A percentile compares a stretch with the other conserved stretches of the same genome.
phyloP scores from a whole-genome alignment of 2,113 vertebrate genomes.

The Sisor rabdophorus region DNA sequence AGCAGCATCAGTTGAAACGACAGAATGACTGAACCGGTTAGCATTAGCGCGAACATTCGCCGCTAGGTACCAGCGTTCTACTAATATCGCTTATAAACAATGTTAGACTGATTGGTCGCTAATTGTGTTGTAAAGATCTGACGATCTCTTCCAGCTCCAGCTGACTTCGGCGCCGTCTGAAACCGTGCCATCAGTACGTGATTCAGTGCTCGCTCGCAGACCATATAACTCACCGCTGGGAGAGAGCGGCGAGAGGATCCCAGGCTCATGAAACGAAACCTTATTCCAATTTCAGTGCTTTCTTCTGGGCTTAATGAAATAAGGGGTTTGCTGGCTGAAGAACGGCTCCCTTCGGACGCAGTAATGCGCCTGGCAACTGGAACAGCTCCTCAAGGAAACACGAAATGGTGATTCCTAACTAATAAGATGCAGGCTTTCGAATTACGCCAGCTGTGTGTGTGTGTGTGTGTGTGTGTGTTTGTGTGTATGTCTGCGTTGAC shows the following conservation, averaged over 20 bases:
- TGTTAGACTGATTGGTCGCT: not conserved
- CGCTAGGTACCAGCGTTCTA: too few relatives aligned
- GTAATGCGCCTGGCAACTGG: conserved; percentile 49
- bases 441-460: conserved; percentile 44
- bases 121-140: conserved; percentile 16
- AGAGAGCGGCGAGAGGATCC: conserved; percentile 12
- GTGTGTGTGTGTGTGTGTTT: conserved; percentile 36
- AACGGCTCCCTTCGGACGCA: conserved; percentile 42
- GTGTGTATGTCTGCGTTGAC: conserved; percentile 19
- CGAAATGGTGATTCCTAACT: conserved; percentile 43
- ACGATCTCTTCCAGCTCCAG: conserved; percentile 3
- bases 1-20: not conserved
- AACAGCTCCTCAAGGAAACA: conserved; percentile 48
- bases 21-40: not conserved
- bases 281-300: conserved; percentile 44
- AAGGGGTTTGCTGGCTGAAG: conserved; percentile 46
- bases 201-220: conserved; percentile 22
- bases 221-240: conserved; percentile 18
- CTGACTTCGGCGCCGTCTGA: not conserved
- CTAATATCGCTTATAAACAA: conserved; percentile 12
- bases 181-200: conserved; percentile 2
- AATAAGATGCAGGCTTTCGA: conserved; percentile 48
- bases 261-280: conserved; percentile 42
- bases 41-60: too few relatives aligned
- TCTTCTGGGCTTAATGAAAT: conserved; percentile 52